Evolutionary conservation across 2,888 invertebrate species (phyloP).

Genomic region (Aproaerema taeniolella): DNA sequence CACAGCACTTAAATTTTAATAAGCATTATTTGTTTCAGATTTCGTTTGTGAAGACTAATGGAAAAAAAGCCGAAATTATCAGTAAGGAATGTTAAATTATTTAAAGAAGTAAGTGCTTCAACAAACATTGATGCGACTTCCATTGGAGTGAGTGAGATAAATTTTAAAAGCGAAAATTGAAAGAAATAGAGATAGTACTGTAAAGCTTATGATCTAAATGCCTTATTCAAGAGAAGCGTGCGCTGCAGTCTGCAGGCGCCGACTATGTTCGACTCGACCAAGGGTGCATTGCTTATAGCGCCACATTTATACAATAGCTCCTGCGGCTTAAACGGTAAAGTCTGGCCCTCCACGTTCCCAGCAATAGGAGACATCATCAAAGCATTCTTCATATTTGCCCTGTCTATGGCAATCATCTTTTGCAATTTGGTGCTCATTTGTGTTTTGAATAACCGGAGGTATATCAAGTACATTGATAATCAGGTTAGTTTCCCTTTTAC

Average conservation of each 20-base stretch:
- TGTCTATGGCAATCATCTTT: slow-evolving; percentile 87
- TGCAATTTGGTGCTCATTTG: slow-evolving; percentile 89
- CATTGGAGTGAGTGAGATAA: background rate
- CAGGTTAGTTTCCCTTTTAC: no score
- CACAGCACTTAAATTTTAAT: slow-evolving; percentile 3
- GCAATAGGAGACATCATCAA: slow-evolving; percentile 85
- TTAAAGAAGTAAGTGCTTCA: no score
- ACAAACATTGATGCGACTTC: slow-evolving; percentile 2
- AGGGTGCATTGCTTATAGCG: slow-evolving; percentile 85
- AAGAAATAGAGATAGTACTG: slow-evolving; percentile 59
- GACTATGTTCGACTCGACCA: slow-evolving; percentile 80
- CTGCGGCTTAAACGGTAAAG: slow-evolving; percentile 83
- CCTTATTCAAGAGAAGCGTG: slow-evolving; percentile 61
- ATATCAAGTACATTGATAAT: slow-evolving; percentile 91
- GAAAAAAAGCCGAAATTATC: no score
- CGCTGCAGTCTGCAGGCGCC: slow-evolving; percentile 66
- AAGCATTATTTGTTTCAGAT: slow-evolving; percentile 14
- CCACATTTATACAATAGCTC: slow-evolving; percentile 90
- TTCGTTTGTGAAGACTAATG: slow-evolving; percentile 2
- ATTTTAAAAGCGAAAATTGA: slow-evolving; percentile 25
- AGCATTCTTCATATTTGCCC: slow-evolving; percentile 84
- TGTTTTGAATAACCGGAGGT: slow-evolving; percentile 89
- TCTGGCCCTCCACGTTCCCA: slow-evolving; percentile 80
- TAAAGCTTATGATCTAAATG: slow-evolving; percentile 67
- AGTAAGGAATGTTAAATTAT: no score